Base-by-base conservation (phyloP, 2,888 invertebrate genomes). In the Melolontha melolontha region DNA sequence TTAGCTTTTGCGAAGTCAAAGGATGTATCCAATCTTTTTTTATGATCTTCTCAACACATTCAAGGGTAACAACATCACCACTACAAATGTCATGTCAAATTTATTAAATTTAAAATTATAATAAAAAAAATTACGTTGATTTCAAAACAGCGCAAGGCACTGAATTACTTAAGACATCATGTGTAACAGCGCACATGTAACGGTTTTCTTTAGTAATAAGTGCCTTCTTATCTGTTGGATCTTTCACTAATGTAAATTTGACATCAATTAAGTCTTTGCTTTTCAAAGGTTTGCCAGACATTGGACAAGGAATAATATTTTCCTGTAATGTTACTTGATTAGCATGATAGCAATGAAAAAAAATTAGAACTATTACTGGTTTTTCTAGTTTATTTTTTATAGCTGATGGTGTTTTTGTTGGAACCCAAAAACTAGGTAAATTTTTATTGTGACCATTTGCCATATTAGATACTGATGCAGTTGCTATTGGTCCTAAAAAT, bases 1-100 rank as follows among this genome's bases (percentile, higher is more conserved):
- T 91, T 5, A 97, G 81, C 80, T 92, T 93, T 69, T 93, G 89
- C 64, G 91, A 91, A 59, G 94, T 97, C 17, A 97, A 86, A 0
- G 99, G 99, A 85, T 99, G 97, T 17, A 94, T 85, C 97, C 96
- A 96, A 81, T 99, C 98, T 78, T 95, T 97, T 78, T 93, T 96
- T 64, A 99, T 95, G 12, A 99, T 87, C 80, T 96, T 97, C 77
- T 98, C 97, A 4, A 97, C 91, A 84, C 97, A 98, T 81, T 98
- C 97, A 90, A 95, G 88, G 0, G 98, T 98, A 1, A 99, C 93
- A 5, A 99, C 95, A 85, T 95, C 91, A 1, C 98, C 98, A 0
- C 97, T 97, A 79, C 75, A 88, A 84, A 81, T 11, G 34, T 40
- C 14, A 11, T 55, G 47, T 17, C 29, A 41, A 41, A 29, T 40